Base-by-base conservation (phyloP, 2,888 invertebrate genomes). In the Diogma glabrata region DNA sequence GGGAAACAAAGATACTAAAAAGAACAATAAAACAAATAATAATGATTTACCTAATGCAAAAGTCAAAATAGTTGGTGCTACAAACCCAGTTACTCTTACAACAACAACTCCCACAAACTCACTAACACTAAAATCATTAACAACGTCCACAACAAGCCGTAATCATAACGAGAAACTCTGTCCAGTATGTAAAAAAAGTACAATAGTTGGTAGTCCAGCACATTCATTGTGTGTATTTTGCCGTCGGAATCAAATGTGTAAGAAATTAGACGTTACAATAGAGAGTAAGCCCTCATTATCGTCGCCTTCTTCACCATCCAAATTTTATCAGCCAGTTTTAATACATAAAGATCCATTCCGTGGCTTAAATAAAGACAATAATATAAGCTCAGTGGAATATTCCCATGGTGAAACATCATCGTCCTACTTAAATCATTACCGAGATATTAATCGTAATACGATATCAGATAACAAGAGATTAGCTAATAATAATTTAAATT, bases 231-330 rank as follows among this genome's bases (percentile, higher is more conserved):
- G 46, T 16, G 24, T 46, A 10, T 24, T 24, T 5, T 46, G 46
- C 8, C 46, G 46, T 7, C 46, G 46, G 14, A 46, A 46, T 16
- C 23, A 46, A 46, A 16, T 46, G 2, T 24, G 16, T 19, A 46
- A 46, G 16, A 46, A 46, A 24, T 26, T 46, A 26, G 46, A 26
- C 19, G 36, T 46, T 22, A 24, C 28, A 12, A 57, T 60, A 43
- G 63, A 63, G 55, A 58, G 59, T 14, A 60, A 57, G n/a, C 43
- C 54, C 4, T 51, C 30, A 3, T 22, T 23, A 20, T 28, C n/a
- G 16, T 3, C 36, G 33, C 22, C 23, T 26, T 19, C 7, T 22
- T 14, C 22, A 20, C n/a, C 30, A 47, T 38, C 28, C 43, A 47
- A 43, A 43, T n/a, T n/a, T n/a, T n/a, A n/a, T n/a, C n/a, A n/a